Percentiles rank a stretch among this genome's conserved stretches.
These are phyloP conservation scores for Teleiodes luculella DNA, from an alignment of 2,888 invertebrate species.

Conservation along the genomic window DNA sequence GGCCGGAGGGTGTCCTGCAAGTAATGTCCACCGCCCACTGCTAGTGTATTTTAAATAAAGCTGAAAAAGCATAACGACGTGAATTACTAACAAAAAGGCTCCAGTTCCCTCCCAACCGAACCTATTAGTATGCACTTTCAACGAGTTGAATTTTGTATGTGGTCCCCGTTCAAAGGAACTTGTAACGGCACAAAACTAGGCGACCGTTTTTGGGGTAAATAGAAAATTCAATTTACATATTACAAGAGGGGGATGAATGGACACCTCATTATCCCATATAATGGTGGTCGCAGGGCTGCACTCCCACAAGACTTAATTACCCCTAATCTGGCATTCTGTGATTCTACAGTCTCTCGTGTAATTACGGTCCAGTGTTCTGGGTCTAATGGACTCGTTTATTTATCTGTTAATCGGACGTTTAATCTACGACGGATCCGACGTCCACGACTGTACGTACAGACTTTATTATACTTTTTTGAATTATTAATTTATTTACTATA, in stretches of 20 bases:
- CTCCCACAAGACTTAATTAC: conserved; percentile 71
- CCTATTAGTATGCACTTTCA: conserved; percentile 10
- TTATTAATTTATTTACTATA: too few relatives aligned
- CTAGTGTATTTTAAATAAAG: background rate
- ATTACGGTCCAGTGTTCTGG: conserved; percentile 65
- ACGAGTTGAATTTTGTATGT: conserved; percentile 12
- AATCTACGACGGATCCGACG: background rate
- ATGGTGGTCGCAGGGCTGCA: conserved; percentile 58
- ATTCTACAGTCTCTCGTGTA: conserved; percentile 61
- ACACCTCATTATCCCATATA: conserved; percentile 74
- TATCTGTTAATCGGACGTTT: conserved; percentile 54
- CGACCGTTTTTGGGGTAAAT: conserved; percentile 43
- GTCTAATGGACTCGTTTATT: conserved; percentile 65
- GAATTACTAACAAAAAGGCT: background rate
- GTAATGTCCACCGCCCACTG: too few relatives aligned
- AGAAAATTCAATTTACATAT: conserved; percentile 73
- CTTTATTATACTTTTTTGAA: too few relatives aligned
- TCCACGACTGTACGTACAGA: too few relatives aligned
- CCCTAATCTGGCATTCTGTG: conserved; percentile 69
- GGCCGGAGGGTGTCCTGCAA: too few relatives aligned
- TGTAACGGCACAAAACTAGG: conserved; percentile 35
- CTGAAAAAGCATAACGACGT: background rate
- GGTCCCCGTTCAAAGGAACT: conserved; percentile 11
- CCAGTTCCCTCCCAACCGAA: background rate
- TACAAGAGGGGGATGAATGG: conserved; percentile 64